Base-by-base conservation (phyloP, 2,113 vertebrate genomes). In the Alaudala cheleensis region DNA sequence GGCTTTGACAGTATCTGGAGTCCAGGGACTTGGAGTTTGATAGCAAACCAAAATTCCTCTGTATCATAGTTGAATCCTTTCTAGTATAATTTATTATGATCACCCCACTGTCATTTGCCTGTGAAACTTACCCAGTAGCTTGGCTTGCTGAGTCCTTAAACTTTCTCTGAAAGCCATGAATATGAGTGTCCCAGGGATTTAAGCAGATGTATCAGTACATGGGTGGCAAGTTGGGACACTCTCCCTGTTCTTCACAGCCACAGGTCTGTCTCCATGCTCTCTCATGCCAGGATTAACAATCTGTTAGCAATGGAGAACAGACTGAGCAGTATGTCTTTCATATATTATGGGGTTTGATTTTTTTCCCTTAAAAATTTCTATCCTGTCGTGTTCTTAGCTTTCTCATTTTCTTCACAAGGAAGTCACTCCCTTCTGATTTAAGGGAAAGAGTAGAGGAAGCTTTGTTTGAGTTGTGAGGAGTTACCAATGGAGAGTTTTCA, bases 341-440 rank as follows among this genome's bases (percentile, higher is more conserved):
- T 78, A 39, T 45, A 14, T 50, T 64, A 37, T 69, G 34, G 29
- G 7, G 2, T 94, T 93, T 82, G 47, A 39, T 80, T 84, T 93
- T 61, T 47, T 78, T 93, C 53, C 16, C 81, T 81, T 87, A 85
- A 91, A 47, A 17, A 49, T 45, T 45, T 73, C 40, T 88, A 25
- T 54, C 40, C 73, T 90, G 2, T 95, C 80, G 44, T 78, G 22
- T 88, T 72, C 57, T 86, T 79, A 66, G 73, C 57, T 86, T 72
- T 70, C 77, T 92, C 33, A 25, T 54, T 94, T 92, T 53, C 57
- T 54, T 72, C 14, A 22, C 31, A 65, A 65, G 50, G 67, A 81
- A 82, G 62, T 84, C 58, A 44, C 22, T 95, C 22, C 33, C 20
- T 90, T 96, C 66, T 82, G 56, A 74, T 92, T 90, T 81, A 92